These are phyloP conservation scores for Pantherophis guttatus DNA, from an alignment of 2,113 vertebrate species.

Conservation along the genomic window DNA sequence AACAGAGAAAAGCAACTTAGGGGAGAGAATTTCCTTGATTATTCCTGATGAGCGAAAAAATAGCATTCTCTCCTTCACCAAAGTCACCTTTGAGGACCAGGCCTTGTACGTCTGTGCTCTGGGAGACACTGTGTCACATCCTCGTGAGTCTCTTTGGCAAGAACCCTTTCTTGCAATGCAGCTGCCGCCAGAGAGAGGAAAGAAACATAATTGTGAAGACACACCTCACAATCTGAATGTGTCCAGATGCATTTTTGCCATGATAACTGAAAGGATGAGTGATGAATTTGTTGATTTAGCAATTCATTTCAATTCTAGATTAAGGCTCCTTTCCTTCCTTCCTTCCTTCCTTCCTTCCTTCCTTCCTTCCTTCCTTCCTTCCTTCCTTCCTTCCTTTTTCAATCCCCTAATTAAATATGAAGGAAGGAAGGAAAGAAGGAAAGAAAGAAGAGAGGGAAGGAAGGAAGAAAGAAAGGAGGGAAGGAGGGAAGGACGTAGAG, in stretches of 20 bases:
- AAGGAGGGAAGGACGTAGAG: no score
- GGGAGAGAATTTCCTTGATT: not conserved
- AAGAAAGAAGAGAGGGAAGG: no score
- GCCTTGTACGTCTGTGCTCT: conserved; percentile 40
- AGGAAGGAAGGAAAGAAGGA: no score
- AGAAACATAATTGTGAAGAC: not conserved
- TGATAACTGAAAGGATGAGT: not conserved
- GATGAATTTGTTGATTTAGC: not conserved
- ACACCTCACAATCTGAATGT: not conserved
- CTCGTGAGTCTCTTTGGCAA: not conserved
- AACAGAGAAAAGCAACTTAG: rapidly evolving
- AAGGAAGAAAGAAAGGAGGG: no score
- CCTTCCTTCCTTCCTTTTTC: no score
- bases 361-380: no score
- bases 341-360: no score
- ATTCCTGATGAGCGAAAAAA: not conserved
- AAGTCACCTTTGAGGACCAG: not conserved
- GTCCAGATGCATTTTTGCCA: not conserved
- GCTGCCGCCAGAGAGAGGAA: not conserved
- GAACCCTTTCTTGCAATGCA: not conserved
- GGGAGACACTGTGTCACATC: not conserved
- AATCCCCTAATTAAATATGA: no score
- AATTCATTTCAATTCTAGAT: not conserved
- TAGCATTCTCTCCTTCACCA: not conserved
- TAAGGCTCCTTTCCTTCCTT: no score